Evolutionary conservation across 2,113 vertebrate genomes (phyloP), one percentile per base, ranked within the genome.

Genomic region (Dascyllus trimaculatus): DNA sequence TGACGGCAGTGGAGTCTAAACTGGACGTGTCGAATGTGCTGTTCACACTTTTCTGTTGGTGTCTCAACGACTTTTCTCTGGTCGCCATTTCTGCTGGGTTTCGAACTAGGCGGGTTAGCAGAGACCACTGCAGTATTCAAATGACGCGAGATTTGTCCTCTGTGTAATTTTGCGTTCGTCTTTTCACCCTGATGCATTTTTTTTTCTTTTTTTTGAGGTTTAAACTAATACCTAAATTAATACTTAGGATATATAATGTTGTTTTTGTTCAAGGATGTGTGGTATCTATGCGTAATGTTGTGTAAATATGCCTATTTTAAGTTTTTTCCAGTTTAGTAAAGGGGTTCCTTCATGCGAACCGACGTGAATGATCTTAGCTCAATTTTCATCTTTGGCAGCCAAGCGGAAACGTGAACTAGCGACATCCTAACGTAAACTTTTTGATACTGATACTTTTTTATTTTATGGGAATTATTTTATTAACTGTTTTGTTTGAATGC

Each of bases 1-100:
- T 77, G 18, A 84, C 48, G 5, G 11, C 6, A 0, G 61, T 60
- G 1, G 80, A 80, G 58, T 81, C 49, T 0, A 49, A 4, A 17
- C 25, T 71, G 6, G 58, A 71, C 7, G 32, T 2, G 5, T 87
- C 80, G 58, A 81, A 88, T 1, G 78, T 86, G 0, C 0, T 19
- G 14, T 85, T 70, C 2, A 15, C 1, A 1, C 0, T 6, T 66
- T 56, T 64, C 21, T 5, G 6, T 13, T 1, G 67, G 0, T 0
- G 4, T 21, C 46, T 45, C 7, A 1, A 0, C 2, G 3, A 3
- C 10, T 63, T 84, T 19, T 29, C 25, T 2, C 48, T 51, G 0
- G 70, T 8, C 35, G 91, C 89, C 92, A 93, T 93, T 29, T 83
- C 8, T 26, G 8, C 48, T 51, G 18, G 19, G 18, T 19, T 86